phyloP scores from a whole-genome alignment of 2,888 invertebrate species.

The Rhyacophila evoluta region DNA sequence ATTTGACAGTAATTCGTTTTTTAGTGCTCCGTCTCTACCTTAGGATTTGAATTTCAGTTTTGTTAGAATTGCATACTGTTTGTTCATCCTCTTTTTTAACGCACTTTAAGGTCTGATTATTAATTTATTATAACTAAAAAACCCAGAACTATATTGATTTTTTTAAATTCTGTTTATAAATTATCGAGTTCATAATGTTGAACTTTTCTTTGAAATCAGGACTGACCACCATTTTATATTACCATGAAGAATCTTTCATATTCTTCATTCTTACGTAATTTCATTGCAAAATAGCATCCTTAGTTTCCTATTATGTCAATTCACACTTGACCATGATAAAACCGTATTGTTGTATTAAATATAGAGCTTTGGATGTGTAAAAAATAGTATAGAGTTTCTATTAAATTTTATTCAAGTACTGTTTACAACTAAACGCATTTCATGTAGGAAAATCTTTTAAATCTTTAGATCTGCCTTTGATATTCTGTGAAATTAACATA shows the following conservation, averaged over 20 bases:
- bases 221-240: not conserved
- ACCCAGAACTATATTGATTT: too few species aligned
- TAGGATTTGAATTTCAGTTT: too few species aligned
- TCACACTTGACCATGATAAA: slow-evolving; percentile 25
- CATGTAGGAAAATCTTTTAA: slow-evolving; percentile 23
- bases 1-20: too few species aligned
- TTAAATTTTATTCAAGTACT: not conserved
- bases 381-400: slow-evolving; percentile 5
- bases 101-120: too few species aligned
- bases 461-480: slow-evolving; percentile 50
- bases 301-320: not conserved
- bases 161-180: not conserved
- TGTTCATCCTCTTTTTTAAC: not conserved
- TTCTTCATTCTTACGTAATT: not conserved
- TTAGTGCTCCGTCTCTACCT: too few species aligned
- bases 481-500: slow-evolving; percentile 48
- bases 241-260: not conserved
- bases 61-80: not conserved
- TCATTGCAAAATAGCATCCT: too few species aligned
- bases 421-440: slow-evolving; percentile 1
- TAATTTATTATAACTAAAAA: too few species aligned
- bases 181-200: not conserved
- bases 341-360: slow-evolving; percentile 20
- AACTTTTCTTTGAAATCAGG: not conserved
- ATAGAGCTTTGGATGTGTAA: slow-evolving; percentile 22